Base-by-base conservation (phyloP, 64 coral and sea anemone genomes). In the Pocillopora verrucosa region DNA sequence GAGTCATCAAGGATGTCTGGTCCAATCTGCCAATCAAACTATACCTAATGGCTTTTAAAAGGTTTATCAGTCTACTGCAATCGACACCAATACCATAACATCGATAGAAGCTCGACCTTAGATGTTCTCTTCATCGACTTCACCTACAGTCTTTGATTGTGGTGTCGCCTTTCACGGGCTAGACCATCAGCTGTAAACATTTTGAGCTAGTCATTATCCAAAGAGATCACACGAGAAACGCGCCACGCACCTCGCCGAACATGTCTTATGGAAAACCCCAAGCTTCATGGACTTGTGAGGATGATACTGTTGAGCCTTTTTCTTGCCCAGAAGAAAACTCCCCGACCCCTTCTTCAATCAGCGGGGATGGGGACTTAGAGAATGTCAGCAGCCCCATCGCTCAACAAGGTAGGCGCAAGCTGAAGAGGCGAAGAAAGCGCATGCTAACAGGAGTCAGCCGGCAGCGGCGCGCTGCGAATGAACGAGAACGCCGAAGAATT, bases 391-490 rank as follows among this genome's bases (percentile, higher is more conserved):
- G 41, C 22, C 82, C 82, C 20, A n/a, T 70, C 20, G 61, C 17
- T 85, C 82, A n/a, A 12, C 63, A 38, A 3, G 82, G 82, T 1
- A 85, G 82, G 61, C 82, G 82, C 51, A 92, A 92, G 34, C 35
- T 89, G 87, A 96, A 96, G 22, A 87, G 95, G 65, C 83, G 95
- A 73, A 78, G 95, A 72, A 96, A 96, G 58, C 87, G 95, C 41
- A 96, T 96, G 95, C 87, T 96, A n/a, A 96, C 95, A 57, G 95
- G 95, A 72, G 95, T 96, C 34, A 96, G 95, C 25, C 89, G 95
- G 30, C 95, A 96, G 34, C 76, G 95, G 16, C 88, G 95, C 25
- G 95, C 95, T 2, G 95, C 95, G 68, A 96, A 96, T 35, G 95
- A 92, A 80, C 91, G 95, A 16, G 95, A 96, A 74, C 76, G 95